Conservation (phyloP, 1,140 invertebrate genomes). For the Drosophila orosa region DNA sequence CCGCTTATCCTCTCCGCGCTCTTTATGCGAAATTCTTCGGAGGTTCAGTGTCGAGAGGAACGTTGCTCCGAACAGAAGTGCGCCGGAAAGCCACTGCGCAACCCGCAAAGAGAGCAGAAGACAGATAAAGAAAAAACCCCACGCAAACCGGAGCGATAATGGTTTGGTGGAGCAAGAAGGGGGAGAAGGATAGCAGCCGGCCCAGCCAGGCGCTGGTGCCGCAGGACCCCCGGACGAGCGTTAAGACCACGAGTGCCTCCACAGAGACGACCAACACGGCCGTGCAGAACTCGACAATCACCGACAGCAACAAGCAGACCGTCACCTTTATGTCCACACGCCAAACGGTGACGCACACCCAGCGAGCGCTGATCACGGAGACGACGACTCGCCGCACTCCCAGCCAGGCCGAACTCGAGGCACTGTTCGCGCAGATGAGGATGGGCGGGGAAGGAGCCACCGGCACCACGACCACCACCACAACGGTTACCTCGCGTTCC, state of each 20-base stretch:
- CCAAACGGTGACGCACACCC: conserved; percentile 77
- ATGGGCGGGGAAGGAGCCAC: conserved; percentile 33
- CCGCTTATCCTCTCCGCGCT: conserved; percentile 6
- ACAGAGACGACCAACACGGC: conserved; percentile 75
- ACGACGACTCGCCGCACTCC: conserved; percentile 67
- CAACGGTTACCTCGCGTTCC: conserved; percentile 25
- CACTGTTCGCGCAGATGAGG: conserved; percentile 49
- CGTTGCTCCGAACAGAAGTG: conserved; percentile 6
- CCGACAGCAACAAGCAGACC: conserved; percentile 69
- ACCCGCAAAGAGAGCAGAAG: conserved; percentile 4
- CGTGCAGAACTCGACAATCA: conserved; percentile 73
- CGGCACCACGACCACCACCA: conserved; percentile 37
- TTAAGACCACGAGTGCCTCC: conserved; percentile 69
- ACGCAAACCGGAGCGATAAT: conserved; percentile 36
- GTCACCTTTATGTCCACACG: conserved; percentile 67
- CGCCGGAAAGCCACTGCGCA: neutral
- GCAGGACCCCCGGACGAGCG: conserved; percentile 76
- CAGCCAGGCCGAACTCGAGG: conserved; percentile 63
- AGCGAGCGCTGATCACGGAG: conserved; percentile 69
- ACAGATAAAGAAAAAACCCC: neutral
- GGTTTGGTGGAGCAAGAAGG: conserved; percentile 64
- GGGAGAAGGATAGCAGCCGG: conserved; percentile 41
- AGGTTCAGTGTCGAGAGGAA: conserved; percentile 21
- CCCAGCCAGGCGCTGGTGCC: conserved; percentile 46
- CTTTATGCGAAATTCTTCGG: conserved; percentile 6